These are phyloP conservation scores for Leuciscus idus DNA, from an alignment of 2,113 vertebrate species.

Conservation along the genomic window DNA sequence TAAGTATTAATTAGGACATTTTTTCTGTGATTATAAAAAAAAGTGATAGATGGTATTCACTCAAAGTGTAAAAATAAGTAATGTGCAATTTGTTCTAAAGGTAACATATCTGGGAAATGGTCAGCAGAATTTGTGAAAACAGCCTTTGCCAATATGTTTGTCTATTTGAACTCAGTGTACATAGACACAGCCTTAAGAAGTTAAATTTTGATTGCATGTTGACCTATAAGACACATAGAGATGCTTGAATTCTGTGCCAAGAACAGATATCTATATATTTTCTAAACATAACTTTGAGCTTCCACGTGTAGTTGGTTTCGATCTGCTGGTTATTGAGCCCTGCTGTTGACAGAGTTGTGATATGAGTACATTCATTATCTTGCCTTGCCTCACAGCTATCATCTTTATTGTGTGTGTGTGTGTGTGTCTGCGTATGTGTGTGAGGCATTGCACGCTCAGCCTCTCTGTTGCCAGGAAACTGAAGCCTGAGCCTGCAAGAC, in stretches of 20 bases:
- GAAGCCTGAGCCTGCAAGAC: background rate
- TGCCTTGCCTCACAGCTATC: constrained; percentile 16
- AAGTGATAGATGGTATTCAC: background rate
- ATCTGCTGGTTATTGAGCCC: background rate
- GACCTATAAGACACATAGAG: background rate
- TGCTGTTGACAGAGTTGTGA: constrained; percentile 1
- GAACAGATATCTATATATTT: background rate
- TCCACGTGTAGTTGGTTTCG: background rate
- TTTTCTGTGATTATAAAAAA: background rate
- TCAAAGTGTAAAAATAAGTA: background rate
- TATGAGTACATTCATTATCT: constrained; percentile 24
- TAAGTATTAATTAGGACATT: background rate
- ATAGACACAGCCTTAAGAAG: background rate
- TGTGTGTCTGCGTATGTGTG: background rate
- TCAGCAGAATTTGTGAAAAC: background rate
- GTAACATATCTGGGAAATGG: background rate
- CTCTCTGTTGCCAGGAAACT: constrained; percentile 43
- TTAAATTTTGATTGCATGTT: background rate
- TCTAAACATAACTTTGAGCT: background rate
- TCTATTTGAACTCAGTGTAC: background rate
- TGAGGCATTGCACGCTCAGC: background rate
- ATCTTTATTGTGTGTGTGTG: background rate
- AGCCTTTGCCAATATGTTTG: background rate
- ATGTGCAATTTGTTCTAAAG: background rate
- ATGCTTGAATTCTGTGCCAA: background rate